Base-by-base conservation (phyloP, 23 tunicate genomes). In the Trididemnum nubilum region DNA sequence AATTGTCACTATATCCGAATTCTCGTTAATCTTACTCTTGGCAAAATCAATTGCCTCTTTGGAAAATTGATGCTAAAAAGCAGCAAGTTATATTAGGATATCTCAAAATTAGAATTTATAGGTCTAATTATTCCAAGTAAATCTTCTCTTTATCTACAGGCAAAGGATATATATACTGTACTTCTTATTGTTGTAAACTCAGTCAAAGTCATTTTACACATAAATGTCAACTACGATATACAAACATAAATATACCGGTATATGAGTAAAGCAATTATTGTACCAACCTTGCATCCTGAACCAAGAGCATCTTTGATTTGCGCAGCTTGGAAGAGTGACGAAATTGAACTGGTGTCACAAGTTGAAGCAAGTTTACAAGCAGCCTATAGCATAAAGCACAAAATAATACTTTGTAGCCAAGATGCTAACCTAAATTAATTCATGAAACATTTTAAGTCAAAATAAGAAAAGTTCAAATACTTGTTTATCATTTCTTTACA, bases 321-420 rank as follows among this genome's bases (percentile, higher is more conserved):
- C 1, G 89, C 65, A 58, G 88, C 88, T 35, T 82, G 79, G 31
- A 60, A 84, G 31, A 92, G 21, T 32, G 88, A 83, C 4, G 74
- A 40, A 0, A 92, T 51, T n/a, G 86, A 81, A 51, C 83, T 92
- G 0, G 87, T 72, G 65, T 87, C 86, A 32, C 85, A 73, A 0
- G 83, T 22, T 61, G 87, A 87, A 5, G 79, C 92, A 34, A 85
- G 89, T 19, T 71, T 58, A 52, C 97, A 92, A 39, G 92, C 97
- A 36, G 92, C 71, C 87, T 85, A 70, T 1, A 78, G 71, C 67
- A 86, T 24, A 63, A 4, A 2, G 18, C 15, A 49, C 18, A 9
- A 49, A 18, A 9, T 49, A 9, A 49, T 49, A 49, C 12, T 9
- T 49, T 49, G n/a, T n/a, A n/a, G n/a, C n/a, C n/a, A n/a, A n/a